These are phyloP conservation scores for Artibeus jamaicensis DNA, from an alignment of 2,797 vertebrate genomes.

Conservation along the genomic window DNA sequence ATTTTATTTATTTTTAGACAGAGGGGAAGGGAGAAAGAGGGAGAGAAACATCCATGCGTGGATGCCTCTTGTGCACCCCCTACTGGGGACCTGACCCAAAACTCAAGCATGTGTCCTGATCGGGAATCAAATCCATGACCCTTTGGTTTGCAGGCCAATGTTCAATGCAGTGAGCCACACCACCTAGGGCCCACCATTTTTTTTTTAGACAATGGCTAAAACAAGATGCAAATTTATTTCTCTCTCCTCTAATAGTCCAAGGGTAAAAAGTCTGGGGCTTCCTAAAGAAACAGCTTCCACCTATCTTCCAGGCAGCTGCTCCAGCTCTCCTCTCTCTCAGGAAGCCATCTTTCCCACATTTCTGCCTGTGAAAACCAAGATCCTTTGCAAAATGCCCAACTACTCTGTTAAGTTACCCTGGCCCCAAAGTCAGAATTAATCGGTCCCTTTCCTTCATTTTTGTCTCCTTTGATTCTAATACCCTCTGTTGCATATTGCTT, in stretches of 20 bases:
- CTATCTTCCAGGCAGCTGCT: not conserved
- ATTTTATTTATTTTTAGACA: too few species aligned
- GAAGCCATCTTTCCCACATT: not conserved
- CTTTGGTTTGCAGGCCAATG: too few species aligned
- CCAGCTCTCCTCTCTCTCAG: not conserved
- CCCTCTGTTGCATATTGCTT: not conserved
- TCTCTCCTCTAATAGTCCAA: not conserved
- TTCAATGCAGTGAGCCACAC: too few species aligned
- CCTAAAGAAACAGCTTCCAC: not conserved
- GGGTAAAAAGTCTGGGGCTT: not conserved
- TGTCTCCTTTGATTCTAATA: slow-evolving; percentile 7
- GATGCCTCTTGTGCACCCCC: too few species aligned
- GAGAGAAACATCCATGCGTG: too few species aligned
- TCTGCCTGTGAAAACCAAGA: not conserved
- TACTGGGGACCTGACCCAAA: too few species aligned
- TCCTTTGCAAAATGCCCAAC: not conserved
- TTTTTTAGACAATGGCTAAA: not conserved
- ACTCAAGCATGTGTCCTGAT: too few species aligned
- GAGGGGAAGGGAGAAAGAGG: too few species aligned
- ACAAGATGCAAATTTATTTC: not conserved
- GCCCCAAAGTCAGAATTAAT: not conserved
- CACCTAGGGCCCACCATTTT: not conserved
- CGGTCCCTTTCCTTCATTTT: not conserved
- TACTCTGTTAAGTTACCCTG: not conserved
- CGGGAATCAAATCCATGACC: too few species aligned